Base-by-base conservation (phyloP, 2,797 vertebrate species). In the Taenioides sp. region DNA sequence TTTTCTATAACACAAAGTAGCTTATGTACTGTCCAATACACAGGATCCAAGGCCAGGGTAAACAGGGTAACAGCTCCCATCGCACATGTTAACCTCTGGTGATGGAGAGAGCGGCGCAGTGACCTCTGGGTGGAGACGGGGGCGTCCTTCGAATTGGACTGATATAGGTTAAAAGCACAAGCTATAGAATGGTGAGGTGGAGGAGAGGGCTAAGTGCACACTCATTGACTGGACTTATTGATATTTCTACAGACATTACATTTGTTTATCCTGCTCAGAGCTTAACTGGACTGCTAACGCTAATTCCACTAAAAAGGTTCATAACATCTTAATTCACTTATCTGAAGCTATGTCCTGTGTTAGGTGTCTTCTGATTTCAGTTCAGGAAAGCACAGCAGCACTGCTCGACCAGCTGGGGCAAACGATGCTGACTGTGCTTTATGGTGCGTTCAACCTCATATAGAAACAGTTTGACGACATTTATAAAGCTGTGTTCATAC, bases 191-290 rank as follows among this genome's bases (percentile, higher is more conserved):
- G 60, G 40, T 27, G 58, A 76, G 63, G 0, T 40, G 20, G 18
- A 34, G 22, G 27, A 58, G 5, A 16, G 7, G 0, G 22, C n/a
- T 23, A 65, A 63, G 28, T 59, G 20, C 63, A 65, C 49, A 66
- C 47, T 67, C 63, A 71, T 22, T 50, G 67, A 82, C 64, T 12
- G 7, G 66, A 59, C 40, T 31, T 31, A 82, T 17, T 73, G 73
- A 60, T 73, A 66, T 67, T 47, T 55, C 1, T 20, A 10, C 70
- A 49, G 57, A 27, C 34, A 3, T 67, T 78, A 55, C 66, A 73
- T 70, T 70, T 72, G 67, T 71, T 75, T 65, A 52, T 67, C 57
- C 7, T 22, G 37, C 71, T 50, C 34, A 17, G 57, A 69, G 37
- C 28, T 27, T 3, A 1, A 59, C 27, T 4, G 40, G 5, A 20